These are phyloP conservation scores for Drosophila takahashii DNA, from an alignment of 1,140 invertebrate species.

Conservation along the genomic window DNA sequence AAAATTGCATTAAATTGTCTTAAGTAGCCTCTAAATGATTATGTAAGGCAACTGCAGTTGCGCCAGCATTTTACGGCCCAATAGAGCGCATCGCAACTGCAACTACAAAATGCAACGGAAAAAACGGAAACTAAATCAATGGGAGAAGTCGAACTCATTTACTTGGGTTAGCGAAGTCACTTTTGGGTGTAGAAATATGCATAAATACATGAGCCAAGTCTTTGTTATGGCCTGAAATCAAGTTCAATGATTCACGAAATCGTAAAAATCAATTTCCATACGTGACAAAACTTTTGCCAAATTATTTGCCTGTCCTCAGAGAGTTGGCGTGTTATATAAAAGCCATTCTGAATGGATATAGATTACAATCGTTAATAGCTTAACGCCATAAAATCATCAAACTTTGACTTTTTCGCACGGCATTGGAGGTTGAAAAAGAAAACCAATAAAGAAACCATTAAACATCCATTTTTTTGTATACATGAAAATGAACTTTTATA, in stretches of 20 bases:
- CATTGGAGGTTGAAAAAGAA: conserved; percentile 15
- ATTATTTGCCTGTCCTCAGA: conserved; percentile 11
- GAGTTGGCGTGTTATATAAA: conserved; percentile 26
- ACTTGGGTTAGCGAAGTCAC: not conserved
- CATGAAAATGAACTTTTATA: conserved; percentile 40
- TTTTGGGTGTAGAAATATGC: not conserved
- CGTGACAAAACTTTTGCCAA: conserved; percentile 19
- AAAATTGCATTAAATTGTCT: conserved; percentile 27
- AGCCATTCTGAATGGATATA: conserved; percentile 39
- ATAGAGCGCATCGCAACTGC: conserved; percentile 64
- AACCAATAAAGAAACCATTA: conserved; percentile 69
- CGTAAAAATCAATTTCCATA: conserved; percentile 21
- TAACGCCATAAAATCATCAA: conserved; percentile 37
- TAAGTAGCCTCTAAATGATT: conserved; percentile 58
- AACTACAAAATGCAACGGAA: conserved; percentile 38
- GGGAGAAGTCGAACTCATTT: conserved; percentile 17
- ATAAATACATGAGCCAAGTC: not conserved
- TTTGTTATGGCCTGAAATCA: conserved; percentile 14
- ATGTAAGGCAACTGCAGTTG: conserved; percentile 56
- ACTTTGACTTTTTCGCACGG: conserved; percentile 49
- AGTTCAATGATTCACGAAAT: conserved; percentile 39
- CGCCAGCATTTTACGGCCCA: conserved; percentile 69
- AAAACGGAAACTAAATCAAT: conserved; percentile 30
- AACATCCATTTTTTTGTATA: conserved; percentile 56
- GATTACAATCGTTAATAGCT: conserved; percentile 59